Evolutionary conservation across 2,113 vertebrate genomes (phyloP).

Genomic region (Corythornis vintsioides): DNA sequence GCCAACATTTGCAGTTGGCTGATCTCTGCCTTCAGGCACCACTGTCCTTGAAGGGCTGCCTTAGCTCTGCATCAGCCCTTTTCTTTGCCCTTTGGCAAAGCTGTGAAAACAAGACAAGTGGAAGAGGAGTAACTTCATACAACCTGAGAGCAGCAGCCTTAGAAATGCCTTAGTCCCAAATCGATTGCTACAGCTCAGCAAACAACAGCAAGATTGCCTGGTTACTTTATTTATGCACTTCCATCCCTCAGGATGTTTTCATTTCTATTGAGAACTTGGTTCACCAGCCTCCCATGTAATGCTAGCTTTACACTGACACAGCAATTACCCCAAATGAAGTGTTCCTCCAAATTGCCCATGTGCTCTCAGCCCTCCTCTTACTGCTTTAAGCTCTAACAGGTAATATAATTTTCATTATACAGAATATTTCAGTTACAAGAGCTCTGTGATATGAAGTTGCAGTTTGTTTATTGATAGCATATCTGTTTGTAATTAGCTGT

Average conservation of each 20-base stretch:
- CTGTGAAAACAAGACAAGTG: background rate
- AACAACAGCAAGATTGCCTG: background rate
- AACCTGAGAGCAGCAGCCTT: background rate
- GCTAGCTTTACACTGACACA: background rate
- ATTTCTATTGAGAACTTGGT: background rate
- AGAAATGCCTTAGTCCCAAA: background rate
- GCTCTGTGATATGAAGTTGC: background rate
- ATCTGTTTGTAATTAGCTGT: conserved; percentile 17
- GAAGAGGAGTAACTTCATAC: background rate
- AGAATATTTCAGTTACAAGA: background rate
- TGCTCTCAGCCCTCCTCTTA: background rate
- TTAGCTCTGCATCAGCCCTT: background rate
- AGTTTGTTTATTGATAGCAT: background rate
- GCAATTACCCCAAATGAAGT: background rate
- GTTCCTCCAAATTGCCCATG: background rate
- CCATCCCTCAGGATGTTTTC: conserved; percentile 4
- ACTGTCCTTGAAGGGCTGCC: background rate
- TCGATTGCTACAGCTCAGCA: fast-evolving
- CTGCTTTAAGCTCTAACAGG: background rate
- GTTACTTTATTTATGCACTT: background rate
- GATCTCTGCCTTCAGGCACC: background rate
- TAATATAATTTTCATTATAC: background rate
- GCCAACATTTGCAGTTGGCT: background rate
- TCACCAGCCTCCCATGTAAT: background rate
- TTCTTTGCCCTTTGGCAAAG: background rate